Evolutionary conservation across 2,113 vertebrate species (phyloP).

Genomic region (Triplophysa tibetana): DNA sequence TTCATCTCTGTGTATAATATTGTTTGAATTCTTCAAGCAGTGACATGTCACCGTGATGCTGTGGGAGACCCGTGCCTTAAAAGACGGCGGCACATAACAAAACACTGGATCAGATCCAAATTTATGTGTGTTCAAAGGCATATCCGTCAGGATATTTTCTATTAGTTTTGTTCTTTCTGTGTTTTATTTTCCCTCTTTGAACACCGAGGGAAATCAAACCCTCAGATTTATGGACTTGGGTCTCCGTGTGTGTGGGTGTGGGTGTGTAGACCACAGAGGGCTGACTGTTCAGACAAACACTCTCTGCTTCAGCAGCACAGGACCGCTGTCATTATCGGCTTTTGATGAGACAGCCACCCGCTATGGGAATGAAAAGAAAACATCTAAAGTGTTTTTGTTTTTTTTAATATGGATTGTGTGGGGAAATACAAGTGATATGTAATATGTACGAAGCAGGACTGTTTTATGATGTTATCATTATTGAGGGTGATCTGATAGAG

Average conservation of each 20-base stretch:
- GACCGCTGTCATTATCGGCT: slow-evolving; percentile 48
- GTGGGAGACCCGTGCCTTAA: background rate
- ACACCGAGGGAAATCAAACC: slow-evolving; percentile 58
- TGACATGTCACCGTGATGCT: slow-evolving; percentile 6
- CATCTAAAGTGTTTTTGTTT: background rate
- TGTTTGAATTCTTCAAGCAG: slow-evolving; percentile 21
- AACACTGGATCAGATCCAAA: slow-evolving; percentile 25
- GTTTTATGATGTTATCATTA: background rate
- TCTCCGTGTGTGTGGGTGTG: background rate
- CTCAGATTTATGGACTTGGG: slow-evolving; percentile 46
- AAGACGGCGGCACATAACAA: background rate
- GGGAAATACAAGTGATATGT: background rate
- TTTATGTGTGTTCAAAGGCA: slow-evolving; percentile 39
- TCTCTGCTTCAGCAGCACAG: slow-evolving; percentile 20
- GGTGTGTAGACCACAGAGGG: slow-evolving; percentile 7
- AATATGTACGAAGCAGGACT: background rate
- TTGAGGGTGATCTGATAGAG: no score
- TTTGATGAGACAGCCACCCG: slow-evolving; percentile 42
- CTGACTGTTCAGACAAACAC: slow-evolving; percentile 24
- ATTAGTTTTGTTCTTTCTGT: slow-evolving; percentile 44
- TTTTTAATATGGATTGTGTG: slow-evolving; percentile 3
- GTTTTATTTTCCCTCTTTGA: slow-evolving; percentile 55
- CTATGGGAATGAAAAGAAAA: slow-evolving; percentile 29
- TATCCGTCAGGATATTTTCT: slow-evolving; percentile 50
- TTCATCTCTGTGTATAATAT: background rate